Percentiles rank a stretch among this genome's conserved stretches.
These are phyloP conservation scores for Chirona hameri DNA, from an alignment of 2,888 invertebrate genomes.

Conservation along the genomic window DNA sequence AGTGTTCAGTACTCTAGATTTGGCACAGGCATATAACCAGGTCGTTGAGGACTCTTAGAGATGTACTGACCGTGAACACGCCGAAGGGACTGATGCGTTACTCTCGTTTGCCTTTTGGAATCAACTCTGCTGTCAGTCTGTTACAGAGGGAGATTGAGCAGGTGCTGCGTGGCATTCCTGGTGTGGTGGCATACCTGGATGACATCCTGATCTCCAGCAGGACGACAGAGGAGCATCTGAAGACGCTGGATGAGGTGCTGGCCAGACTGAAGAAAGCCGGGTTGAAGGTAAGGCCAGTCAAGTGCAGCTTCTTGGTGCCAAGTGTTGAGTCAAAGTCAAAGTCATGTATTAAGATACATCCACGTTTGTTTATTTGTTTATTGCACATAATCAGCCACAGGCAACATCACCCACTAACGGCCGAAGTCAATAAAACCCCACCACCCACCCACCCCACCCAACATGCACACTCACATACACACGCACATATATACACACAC, in stretches of 20 bases:
- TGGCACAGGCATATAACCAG: background rate
- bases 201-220: background rate
- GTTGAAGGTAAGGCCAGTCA: background rate
- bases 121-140: background rate
- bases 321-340: too few species aligned
- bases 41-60: background rate
- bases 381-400: too few species aligned
- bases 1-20: background rate
- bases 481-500: too few species aligned
- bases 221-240: background rate
- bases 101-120: background rate
- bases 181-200: background rate
- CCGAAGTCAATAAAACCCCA: too few species aligned
- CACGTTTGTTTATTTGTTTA: too few species aligned
- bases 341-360: too few species aligned
- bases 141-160: background rate
- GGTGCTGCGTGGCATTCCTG: background rate
- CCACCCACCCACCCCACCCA: too few species aligned
- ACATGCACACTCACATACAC: too few species aligned
- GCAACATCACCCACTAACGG: too few species aligned
- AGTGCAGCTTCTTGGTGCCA: background rate
- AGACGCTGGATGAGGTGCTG: background rate
- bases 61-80: background rate
- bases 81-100: background rate
- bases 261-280: background rate